Evolutionary conservation across 2,888 invertebrate species (phyloP).

Genomic region (Pachymerium ferrugineum): DNA sequence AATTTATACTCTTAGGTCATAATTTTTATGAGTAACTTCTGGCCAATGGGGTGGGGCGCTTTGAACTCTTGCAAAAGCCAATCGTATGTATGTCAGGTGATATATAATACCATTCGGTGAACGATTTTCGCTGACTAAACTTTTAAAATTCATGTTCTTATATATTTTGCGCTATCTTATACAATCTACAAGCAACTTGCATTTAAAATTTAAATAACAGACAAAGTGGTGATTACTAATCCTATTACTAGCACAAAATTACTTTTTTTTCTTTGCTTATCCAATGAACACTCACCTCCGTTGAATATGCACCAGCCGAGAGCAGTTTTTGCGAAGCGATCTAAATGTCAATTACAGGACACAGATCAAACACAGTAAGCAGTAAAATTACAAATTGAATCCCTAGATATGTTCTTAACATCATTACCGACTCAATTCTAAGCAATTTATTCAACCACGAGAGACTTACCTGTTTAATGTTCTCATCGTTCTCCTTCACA

Average conservation of each 20-base stretch:
- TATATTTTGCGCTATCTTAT: too few relatives aligned
- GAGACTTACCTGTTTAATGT: slow-evolving; percentile 49
- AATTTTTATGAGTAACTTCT: too few relatives aligned
- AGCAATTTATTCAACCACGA: background rate
- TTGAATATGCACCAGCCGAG: background rate
- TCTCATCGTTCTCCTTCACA: slow-evolving; percentile 73
- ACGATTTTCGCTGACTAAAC: too few relatives aligned
- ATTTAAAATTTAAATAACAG: too few relatives aligned
- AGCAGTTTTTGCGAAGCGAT: background rate
- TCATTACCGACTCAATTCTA: background rate
- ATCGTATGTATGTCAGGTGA: too few relatives aligned
- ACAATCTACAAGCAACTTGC: too few relatives aligned
- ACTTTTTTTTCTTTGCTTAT: background rate
- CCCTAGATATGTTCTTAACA: background rate
- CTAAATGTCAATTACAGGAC: background rate
- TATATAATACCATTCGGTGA: too few relatives aligned
- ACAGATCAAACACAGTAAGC: background rate
- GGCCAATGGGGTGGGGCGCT: too few relatives aligned
- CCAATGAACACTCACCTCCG: background rate
- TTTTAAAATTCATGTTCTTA: too few relatives aligned
- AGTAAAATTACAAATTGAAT: background rate
- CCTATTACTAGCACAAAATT: background rate
- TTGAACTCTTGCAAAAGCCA: too few relatives aligned
- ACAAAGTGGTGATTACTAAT: too few relatives aligned
- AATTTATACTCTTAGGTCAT: too few relatives aligned